These are phyloP conservation scores for Anhinga anhinga DNA, from an alignment of 2,113 vertebrate genomes.

Conservation along the genomic window DNA sequence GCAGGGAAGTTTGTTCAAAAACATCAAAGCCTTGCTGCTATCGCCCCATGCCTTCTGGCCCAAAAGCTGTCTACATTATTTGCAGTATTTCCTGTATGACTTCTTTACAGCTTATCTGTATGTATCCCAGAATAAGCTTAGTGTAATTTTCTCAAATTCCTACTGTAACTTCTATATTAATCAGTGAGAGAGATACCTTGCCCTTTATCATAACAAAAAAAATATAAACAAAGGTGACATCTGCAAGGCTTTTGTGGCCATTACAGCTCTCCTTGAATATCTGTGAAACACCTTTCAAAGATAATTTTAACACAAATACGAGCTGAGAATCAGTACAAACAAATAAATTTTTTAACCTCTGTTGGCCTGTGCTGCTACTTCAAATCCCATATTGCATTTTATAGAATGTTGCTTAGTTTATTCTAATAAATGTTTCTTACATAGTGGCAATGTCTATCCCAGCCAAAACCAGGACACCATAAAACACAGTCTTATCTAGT, in stretches of 20 bases:
- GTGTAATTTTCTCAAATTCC: neutral
- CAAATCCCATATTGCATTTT: neutral
- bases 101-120: neutral
- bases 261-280: neutral
- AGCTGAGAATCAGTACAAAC: neutral
- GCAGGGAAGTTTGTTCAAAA: neutral
- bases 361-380: neutral
- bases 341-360: neutral
- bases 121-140: neutral
- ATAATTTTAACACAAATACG: neutral
- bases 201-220: neutral
- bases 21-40: neutral
- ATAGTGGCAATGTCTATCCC: neutral
- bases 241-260: neutral
- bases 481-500: neutral
- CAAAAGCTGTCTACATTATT: neutral
- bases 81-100: neutral
- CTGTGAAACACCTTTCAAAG: neutral
- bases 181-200: neutral
- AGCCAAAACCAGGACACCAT: neutral
- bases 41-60: neutral
- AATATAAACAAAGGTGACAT: neutral
- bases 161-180: neutral
- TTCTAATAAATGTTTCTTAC: neutral
- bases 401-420: neutral